Conservation (phyloP, 1,140 invertebrate genomes). For the Cyphomyrmex costatus region DNA sequence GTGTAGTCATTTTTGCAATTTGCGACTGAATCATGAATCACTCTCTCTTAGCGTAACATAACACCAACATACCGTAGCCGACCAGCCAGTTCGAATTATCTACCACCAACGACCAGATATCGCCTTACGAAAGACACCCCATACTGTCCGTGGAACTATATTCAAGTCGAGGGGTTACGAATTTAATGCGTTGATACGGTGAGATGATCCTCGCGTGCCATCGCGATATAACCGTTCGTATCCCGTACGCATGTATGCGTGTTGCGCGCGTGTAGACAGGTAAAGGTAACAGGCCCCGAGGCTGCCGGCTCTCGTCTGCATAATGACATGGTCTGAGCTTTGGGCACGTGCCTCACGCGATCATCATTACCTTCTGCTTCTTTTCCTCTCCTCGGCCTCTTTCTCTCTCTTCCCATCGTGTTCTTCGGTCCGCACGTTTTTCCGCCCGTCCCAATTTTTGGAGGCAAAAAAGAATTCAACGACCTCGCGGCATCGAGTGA, state of each 20-base stretch:
- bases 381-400: conserved; percentile 51
- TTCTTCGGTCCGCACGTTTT: not conserved
- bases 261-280: conserved; percentile 63
- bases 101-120: not conserved
- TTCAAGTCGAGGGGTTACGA: conserved; percentile 22
- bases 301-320: conserved; percentile 78
- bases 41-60: conserved; percentile 45
- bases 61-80: conserved; percentile 58
- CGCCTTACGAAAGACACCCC: not conserved
- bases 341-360: conserved; percentile 86
- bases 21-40: conserved; percentile 63
- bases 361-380: conserved; percentile 81
- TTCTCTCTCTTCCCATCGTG: conserved; percentile 65
- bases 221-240: conserved; percentile 31
- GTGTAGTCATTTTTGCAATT: conserved; percentile 33
- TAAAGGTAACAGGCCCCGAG: conserved; percentile 72
- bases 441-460: conserved; percentile 21
- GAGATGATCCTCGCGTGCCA: conserved; percentile 46
- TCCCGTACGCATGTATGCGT: conserved; percentile 55
- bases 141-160: not conserved
- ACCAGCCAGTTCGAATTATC: conserved; percentile 51
- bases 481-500: not conserved
- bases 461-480: not conserved
- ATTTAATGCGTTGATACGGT: conserved; percentile 36
- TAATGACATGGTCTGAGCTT: conserved; percentile 82